Evolutionary conservation across 2,113 vertebrate species (phyloP), one percentile per base, ranked within the genome.

Genomic region (Triplophysa dalaica): DNA sequence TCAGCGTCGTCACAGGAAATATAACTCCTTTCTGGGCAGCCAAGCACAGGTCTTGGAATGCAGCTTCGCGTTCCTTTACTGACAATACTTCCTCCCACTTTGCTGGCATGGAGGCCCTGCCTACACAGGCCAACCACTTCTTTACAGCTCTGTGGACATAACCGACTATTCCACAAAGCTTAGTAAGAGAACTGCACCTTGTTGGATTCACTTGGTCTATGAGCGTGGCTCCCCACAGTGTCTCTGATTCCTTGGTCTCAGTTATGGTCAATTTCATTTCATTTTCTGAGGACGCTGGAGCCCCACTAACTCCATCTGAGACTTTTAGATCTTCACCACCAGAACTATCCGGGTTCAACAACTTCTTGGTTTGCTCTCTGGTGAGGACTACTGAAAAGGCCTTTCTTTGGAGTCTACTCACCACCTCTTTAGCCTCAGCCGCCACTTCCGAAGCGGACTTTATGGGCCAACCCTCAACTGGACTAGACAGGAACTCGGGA

Each of bases 21-120:
- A 2, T 41, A 54, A 11, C 17, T 1, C 22, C 76, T 1, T 81
- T 2, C 17, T 81, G 77, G 12, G 75, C 74, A 19, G 7, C 77
- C 5, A 83, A 26, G 1, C 65, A 62, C 21, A 83, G 66, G 22
- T 63, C 41, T 61, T 56, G 41, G 2, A 76, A 43, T 33, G 65
- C 61, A 65, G 76, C 61, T 26, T 81, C 19, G 29, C 43, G 16
- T 19, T 83, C 81, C 22, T 8, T 69, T 17, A 64, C 58, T 22
- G 56, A 54, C 7, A 83, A 70, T 24, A 75, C 43, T 24, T 38
- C 45, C 60, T 60, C 16, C 29, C 64, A 66, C 64, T 66, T 66
- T 66, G 10, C 38, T 66, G 38, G 64, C 38, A 2, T 21, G 0
- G 64, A 21, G 33, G 38, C 19, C 33, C 64, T 19, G 38, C 64